Percentiles rank a stretch among this genome's conserved stretches.
Conservation (phyloP, 1,140 invertebrate species). For the Whitmania pigra region DNA sequence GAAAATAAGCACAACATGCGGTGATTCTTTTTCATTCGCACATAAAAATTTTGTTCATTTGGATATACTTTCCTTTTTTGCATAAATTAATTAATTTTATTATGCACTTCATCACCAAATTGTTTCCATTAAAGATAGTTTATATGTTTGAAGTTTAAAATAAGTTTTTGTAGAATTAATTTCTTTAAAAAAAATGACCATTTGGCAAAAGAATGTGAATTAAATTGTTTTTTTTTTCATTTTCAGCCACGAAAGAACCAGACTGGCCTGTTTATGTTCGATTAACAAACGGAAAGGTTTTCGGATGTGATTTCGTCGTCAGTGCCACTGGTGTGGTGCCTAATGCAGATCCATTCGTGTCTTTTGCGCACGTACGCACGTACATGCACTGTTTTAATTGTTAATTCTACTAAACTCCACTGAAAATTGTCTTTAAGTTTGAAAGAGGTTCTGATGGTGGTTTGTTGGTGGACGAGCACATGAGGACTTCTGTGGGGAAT, state of each 20-base stretch:
- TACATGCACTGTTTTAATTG: no score
- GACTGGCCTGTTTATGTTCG: slow-evolving; percentile 59
- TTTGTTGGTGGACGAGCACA: slow-evolving; percentile 66
- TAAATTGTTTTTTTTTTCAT: no score
- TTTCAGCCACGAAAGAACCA: slow-evolving; percentile 18
- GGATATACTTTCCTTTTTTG: no score
- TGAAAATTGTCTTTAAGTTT: slow-evolving; percentile 38
- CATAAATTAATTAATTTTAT: no score
- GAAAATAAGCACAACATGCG: background rate
- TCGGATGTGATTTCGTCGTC: slow-evolving; percentile 78
- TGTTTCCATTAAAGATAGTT: background rate
- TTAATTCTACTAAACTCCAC: background rate
- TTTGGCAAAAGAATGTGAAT: no score
- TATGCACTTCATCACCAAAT: no score
- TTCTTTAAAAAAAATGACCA: no score
- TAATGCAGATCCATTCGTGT: slow-evolving; percentile 39
- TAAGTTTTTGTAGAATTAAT: background rate
- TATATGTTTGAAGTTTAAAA: background rate
- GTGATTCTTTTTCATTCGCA: slow-evolving; percentile 1
- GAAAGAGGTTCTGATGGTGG: slow-evolving; percentile 52
- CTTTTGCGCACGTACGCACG: slow-evolving; percentile 36
- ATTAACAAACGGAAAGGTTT: slow-evolving; percentile 59
- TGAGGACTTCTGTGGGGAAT: slow-evolving; percentile 63
- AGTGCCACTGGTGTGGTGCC: slow-evolving; percentile 85
- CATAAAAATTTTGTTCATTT: no score